Evolutionary conservation across 2,888 invertebrate genomes (phyloP), one percentile per base, ranked within the genome.

Genomic region (Acrobasis consociella): DNA sequence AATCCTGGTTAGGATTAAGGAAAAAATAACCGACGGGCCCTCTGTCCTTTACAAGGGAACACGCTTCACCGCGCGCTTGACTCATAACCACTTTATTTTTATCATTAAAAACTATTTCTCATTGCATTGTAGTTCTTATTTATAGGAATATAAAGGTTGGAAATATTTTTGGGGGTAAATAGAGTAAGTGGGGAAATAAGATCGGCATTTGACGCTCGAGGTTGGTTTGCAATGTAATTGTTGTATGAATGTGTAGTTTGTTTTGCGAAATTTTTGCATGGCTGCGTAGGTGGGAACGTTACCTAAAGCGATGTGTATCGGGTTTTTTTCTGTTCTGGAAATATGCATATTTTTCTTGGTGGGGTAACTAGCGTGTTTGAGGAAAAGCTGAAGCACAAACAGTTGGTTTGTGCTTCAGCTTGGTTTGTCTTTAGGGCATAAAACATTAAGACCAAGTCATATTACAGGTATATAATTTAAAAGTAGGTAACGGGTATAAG

Each of bases 1-100:
- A 91, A 92, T 91, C 91, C 91, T 78, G 85, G 84, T 83, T 84
- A 83, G 91, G 91, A 91, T 91, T 91, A 90, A 85, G 82, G 83
- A 89, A 90, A 91, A 91, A 91, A 91, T 83, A 87, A 89, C 87
- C 82, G 76, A 80, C 81, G 78, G 81, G 77, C 88, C 87, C 89
- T 87, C 86, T 71, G 87, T 87, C 85, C 84, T 82, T 81, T 77
- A 81, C 89, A 89, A 88, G 89, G 88, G 86, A 88, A 86, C 85
- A 86, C 79, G 91, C 91, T 84, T 87, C 89, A 72, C 85, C 85
- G 89, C 83, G 77, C 80, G 72, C 77, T 75, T 76, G 71, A 65
- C 66, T 69, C 65, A 64, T 58, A 60, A 69, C 55, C 67, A 63
- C 49, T 17, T 60, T 60, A 63, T 60, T 62, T 58, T 55, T 66